Percentiles rank a stretch among this genome's conserved stretches.
Conservation (phyloP, 2,113 vertebrate genomes). For the Kryptolebias marmoratus region DNA sequence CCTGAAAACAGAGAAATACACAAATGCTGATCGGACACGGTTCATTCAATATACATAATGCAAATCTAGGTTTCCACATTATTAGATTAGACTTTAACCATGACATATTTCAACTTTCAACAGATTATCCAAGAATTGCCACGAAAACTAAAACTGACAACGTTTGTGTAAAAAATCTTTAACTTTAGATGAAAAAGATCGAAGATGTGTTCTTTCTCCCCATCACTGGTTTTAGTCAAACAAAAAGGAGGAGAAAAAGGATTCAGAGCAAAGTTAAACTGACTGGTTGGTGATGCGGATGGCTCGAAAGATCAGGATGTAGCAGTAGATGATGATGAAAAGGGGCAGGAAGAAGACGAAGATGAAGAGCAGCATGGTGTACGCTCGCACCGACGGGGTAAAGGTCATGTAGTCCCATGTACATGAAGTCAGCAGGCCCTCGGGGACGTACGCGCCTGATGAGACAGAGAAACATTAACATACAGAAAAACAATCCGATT, state of each 20-base stretch:
- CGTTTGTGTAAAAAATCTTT: neutral
- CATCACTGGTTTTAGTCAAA: neutral
- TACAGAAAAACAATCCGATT: neutral
- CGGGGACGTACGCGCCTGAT: slow-evolving; percentile 91
- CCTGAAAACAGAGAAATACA: slow-evolving; percentile 72
- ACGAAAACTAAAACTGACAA: too few species aligned
- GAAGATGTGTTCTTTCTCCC: neutral
- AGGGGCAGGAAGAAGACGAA: slow-evolving; percentile 95
- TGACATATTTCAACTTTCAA: neutral
- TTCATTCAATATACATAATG: neutral
- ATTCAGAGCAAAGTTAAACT: slow-evolving; percentile 12
- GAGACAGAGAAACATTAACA: neutral
- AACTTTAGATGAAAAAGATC: too few species aligned
- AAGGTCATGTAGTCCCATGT: slow-evolving; percentile 96
- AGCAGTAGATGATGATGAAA: slow-evolving; percentile 91
- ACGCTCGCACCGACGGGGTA: slow-evolving; percentile 89
- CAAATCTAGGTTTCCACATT: neutral
- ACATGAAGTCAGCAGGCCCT: slow-evolving; percentile 94
- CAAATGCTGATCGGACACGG: neutral
- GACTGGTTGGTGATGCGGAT: slow-evolving; percentile 89
- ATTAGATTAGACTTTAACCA: too few species aligned
- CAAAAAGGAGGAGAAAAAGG: too few species aligned
- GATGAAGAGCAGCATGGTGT: slow-evolving; percentile 94
- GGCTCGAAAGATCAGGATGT: slow-evolving; percentile 92
- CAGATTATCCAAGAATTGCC: neutral